Percentiles rank a stretch among this genome's conserved stretches.
Evolutionary conservation across 2,113 vertebrate genomes (phyloP).

Genomic region (Erythrolamprus reginae): DNA sequence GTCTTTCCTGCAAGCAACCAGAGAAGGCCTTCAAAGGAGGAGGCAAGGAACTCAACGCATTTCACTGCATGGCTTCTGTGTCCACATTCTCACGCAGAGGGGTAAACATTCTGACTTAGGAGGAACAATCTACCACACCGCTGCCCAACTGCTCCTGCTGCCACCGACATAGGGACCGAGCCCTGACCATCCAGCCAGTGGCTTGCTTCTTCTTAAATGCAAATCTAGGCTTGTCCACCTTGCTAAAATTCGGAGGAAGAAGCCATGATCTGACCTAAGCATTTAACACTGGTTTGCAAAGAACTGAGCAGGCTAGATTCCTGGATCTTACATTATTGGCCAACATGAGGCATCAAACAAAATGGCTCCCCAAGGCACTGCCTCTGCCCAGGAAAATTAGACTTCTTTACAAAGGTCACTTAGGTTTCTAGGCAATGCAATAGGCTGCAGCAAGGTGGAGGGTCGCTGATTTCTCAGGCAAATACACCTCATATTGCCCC

Average conservation of each 20-base stretch:
- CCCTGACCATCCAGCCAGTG: neutral
- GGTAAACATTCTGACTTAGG: neutral
- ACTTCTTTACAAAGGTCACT: neutral
- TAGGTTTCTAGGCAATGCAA: neutral
- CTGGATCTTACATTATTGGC: neutral
- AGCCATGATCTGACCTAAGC: neutral
- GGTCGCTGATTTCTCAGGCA: neutral
- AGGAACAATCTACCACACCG: neutral
- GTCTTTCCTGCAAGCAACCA: neutral
- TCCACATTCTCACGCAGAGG: neutral
- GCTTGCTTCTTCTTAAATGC: neutral
- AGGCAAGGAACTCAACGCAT: neutral
- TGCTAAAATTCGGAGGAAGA: neutral
- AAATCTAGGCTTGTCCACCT: neutral
- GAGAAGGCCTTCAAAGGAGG: constrained; percentile 36
- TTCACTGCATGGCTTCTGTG: neutral
- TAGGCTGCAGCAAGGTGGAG: neutral
- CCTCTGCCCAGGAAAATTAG: neutral
- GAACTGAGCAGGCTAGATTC: neutral
- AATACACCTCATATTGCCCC: too few species aligned
- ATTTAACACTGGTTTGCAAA: neutral
- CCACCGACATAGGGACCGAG: neutral
- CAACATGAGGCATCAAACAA: neutral
- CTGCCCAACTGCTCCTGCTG: neutral
- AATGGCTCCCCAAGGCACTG: neutral